Evolutionary conservation across 2,113 vertebrate genomes (phyloP).

Genomic region (Malurus melanocephalus): DNA sequence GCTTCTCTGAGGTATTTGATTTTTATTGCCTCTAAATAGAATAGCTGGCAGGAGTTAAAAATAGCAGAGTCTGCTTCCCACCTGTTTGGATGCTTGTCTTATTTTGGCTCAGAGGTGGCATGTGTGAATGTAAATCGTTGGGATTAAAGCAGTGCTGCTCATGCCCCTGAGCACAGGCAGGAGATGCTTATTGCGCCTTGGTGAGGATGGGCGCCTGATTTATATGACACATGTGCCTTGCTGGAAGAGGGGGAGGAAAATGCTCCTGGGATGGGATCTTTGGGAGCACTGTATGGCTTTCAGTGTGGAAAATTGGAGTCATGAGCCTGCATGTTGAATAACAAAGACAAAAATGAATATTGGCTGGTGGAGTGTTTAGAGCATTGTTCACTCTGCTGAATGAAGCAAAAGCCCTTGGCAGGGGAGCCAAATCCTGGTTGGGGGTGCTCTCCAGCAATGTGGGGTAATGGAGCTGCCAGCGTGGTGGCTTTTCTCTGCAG

Average conservation of each 20-base stretch:
- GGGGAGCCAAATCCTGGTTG: not conserved
- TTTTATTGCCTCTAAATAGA: conserved; percentile 14
- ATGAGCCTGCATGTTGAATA: not conserved
- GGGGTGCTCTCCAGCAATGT: not conserved
- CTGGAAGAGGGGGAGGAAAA: not conserved
- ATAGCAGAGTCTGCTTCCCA: conserved; percentile 44
- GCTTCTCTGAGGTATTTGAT: conserved; percentile 6
- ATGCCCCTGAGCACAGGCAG: not conserved
- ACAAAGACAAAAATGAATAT: not conserved
- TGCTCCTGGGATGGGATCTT: not conserved
- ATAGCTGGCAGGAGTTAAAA: conserved; percentile 38
- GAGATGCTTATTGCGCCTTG: not conserved
- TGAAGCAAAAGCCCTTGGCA: not conserved
- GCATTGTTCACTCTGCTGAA: not conserved
- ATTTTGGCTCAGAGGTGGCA: not conserved
- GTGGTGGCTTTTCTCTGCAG: not conserved
- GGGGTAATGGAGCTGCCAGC: not conserved
- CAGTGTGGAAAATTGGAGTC: not conserved
- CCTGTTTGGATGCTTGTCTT: not conserved
- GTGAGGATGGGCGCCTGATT: not conserved
- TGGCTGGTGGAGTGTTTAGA: not conserved
- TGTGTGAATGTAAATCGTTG: not conserved
- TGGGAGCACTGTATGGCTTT: not conserved
- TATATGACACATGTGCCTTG: not conserved
- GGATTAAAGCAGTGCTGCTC: not conserved